phyloP scores from a whole-genome alignment of 2,797 vertebrate species.

The Coendou prehensilis region DNA sequence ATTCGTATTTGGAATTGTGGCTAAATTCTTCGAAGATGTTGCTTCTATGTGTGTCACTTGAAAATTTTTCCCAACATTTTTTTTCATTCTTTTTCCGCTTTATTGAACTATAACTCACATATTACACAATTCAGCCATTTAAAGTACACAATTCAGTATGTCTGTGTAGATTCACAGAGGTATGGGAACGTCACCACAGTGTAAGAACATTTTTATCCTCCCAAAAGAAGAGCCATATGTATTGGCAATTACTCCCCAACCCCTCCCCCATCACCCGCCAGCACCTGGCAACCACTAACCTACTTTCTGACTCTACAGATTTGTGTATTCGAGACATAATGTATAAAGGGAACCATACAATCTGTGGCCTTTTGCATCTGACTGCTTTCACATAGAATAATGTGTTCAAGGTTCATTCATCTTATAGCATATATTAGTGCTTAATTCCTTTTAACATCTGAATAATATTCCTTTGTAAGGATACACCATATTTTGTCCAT shows the following conservation, averaged over 20 bases:
- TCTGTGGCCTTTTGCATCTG: constrained; percentile 14
- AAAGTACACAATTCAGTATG: neutral
- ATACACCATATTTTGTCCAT: neutral
- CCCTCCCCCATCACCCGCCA: neutral
- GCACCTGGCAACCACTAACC: constrained; percentile 9
- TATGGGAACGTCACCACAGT: neutral
- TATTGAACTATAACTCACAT: neutral
- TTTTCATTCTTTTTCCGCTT: constrained; percentile 15
- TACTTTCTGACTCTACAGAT: neutral
- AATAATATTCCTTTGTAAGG: constrained; percentile 15
- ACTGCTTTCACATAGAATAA: neutral
- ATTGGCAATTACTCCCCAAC: neutral
- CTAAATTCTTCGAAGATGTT: constrained; percentile 58
- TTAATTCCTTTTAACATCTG: constrained; percentile 35
- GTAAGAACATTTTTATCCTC: constrained; percentile 34
- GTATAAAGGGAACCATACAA: neutral
- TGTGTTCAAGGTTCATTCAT: neutral
- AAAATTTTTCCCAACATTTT: neutral
- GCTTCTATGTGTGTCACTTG: neutral
- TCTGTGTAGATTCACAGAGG: neutral
- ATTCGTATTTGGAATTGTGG: neutral
- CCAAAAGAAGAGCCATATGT: neutral
- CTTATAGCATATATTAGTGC: neutral
- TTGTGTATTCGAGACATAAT: neutral
- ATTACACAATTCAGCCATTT: neutral